Evolutionary conservation across 2,888 invertebrate species (phyloP).

Genomic region (Drosophila rellima): DNA sequence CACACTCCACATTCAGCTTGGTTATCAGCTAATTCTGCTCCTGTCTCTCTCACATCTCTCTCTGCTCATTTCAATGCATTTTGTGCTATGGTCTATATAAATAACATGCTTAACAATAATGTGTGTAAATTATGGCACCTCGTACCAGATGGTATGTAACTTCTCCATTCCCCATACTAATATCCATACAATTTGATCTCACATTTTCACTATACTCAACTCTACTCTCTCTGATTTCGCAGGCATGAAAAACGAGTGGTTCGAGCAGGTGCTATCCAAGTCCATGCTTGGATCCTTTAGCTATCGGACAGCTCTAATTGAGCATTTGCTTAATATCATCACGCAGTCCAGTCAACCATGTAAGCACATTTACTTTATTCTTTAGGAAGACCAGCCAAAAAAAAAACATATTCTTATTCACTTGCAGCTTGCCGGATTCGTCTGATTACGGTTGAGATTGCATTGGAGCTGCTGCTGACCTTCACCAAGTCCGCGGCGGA

Average conservation of each 20-base stretch:
- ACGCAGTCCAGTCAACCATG: constrained; percentile 94
- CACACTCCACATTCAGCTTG: constrained; percentile 12
- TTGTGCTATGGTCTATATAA: constrained; percentile 50
- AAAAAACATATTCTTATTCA: neutral
- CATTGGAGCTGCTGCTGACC: constrained; percentile 92
- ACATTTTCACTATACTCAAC: constrained; percentile 58
- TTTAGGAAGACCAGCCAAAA: no score
- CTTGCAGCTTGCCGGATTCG: constrained; percentile 92
- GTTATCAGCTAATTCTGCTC: constrained; percentile 33
- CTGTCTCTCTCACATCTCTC: constrained; percentile 24
- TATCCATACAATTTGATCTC: neutral
- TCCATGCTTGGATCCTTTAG: constrained; percentile 88
- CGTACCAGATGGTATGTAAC: constrained; percentile 82
- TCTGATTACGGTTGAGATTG: constrained; percentile 95
- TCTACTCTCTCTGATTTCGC: constrained; percentile 29
- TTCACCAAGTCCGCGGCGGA: constrained; percentile 86
- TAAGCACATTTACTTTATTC: no score
- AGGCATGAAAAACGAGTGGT: constrained; percentile 94
- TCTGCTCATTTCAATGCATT: constrained; percentile 60
- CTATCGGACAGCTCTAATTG: constrained; percentile 93
- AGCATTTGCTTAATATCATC: constrained; percentile 93
- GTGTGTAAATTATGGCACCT: constrained; percentile 54
- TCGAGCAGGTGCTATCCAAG: constrained; percentile 91
- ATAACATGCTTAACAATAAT: constrained; percentile 40
- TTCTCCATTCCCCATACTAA: constrained; percentile 54